These are phyloP conservation scores for Laticauda colubrina DNA, from an alignment of 2,113 vertebrate species.

Conservation along the genomic window DNA sequence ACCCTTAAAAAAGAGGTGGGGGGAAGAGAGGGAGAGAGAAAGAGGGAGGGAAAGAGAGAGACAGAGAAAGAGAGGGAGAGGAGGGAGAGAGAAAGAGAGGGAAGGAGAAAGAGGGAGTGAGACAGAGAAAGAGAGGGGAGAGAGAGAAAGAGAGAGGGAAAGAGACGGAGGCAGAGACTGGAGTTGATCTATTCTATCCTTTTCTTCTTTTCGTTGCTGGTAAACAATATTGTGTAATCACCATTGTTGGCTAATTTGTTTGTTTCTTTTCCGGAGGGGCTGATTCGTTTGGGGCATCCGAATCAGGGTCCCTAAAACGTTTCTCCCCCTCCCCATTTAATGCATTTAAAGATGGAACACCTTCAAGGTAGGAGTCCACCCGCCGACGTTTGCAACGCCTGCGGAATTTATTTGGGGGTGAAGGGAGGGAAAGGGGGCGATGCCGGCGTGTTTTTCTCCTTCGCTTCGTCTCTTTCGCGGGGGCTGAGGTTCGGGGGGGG, in stretches of 20 bases:
- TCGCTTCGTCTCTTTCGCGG: no score
- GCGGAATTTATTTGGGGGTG: not conserved
- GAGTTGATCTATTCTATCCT: not conserved
- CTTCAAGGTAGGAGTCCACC: not conserved
- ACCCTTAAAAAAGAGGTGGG: not conserved
- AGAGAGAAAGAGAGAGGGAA: not conserved
- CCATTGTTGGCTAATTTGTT: not conserved
- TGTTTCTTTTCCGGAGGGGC: not conserved
- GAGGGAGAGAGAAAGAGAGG: not conserved
- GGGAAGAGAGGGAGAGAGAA: not conserved
- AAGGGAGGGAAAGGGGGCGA: not conserved
- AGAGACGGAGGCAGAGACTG: not conserved
- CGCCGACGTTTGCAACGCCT: not conserved
- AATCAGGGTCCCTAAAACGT: not conserved
- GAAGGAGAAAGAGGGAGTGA: no score
- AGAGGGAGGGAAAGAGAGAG: not conserved
- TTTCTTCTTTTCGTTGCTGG: not conserved
- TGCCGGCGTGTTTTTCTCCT: not conserved
- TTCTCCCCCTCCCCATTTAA: not conserved
- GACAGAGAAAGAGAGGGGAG: not conserved
- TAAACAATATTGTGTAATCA: not conserved
- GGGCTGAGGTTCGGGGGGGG: not conserved
- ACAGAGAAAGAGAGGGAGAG: no score
- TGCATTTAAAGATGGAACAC: not conserved
- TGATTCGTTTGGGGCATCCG: not conserved